A percentile compares a stretch with the other conserved stretches of the same genome.
phyloP scores from a whole-genome alignment of 2,113 vertebrate species.

The human (Homo sapiens) region DNA sequence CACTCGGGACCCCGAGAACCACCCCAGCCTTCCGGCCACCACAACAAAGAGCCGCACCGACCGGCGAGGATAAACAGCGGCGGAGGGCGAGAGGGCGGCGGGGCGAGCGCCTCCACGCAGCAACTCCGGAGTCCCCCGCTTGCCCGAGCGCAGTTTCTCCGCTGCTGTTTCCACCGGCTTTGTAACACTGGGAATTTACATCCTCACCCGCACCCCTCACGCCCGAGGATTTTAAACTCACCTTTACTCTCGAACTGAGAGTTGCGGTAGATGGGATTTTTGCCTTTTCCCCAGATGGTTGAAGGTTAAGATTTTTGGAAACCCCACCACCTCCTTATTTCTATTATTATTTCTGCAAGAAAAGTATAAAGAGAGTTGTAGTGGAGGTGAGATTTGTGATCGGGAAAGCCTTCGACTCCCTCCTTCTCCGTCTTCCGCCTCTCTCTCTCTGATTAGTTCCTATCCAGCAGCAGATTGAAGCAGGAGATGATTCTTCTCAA shows the following conservation, averaged over 20 bases:
- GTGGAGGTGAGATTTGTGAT: conserved; percentile 72
- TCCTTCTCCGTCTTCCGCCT: conserved; percentile 74
- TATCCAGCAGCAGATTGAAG: conserved; percentile 92
- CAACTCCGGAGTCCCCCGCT: conserved; percentile 49
- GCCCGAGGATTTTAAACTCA: conserved; percentile 71
- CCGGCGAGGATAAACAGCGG: conserved; percentile 68
- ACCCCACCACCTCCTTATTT: conserved; percentile 70
- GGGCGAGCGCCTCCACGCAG: conserved; percentile 32
- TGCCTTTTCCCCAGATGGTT: conserved; percentile 55
- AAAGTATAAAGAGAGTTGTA: conserved; percentile 77
- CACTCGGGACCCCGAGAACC: conserved; percentile 65
- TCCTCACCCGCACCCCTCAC: conserved; percentile 49
- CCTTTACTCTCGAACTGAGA: conserved; percentile 79
- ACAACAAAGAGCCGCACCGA: conserved; percentile 77
- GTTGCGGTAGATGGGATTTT: conserved; percentile 64
- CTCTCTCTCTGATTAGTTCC: conserved; percentile 81
- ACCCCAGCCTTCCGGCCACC: conserved; percentile 60
- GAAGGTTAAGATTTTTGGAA: conserved; percentile 73
- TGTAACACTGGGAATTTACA: conserved; percentile 12
- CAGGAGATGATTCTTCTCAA: conserved; percentile 91
- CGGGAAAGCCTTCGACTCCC: conserved; percentile 62
- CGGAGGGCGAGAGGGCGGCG: conserved; percentile 36
- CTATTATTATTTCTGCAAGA: conserved; percentile 63
- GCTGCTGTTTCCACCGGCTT: not conserved
- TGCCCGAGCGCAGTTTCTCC: conserved; percentile 35